These are phyloP conservation scores for Tautogolabrus adspersus DNA, from an alignment of 2,113 vertebrate species.

Conservation along the genomic window DNA sequence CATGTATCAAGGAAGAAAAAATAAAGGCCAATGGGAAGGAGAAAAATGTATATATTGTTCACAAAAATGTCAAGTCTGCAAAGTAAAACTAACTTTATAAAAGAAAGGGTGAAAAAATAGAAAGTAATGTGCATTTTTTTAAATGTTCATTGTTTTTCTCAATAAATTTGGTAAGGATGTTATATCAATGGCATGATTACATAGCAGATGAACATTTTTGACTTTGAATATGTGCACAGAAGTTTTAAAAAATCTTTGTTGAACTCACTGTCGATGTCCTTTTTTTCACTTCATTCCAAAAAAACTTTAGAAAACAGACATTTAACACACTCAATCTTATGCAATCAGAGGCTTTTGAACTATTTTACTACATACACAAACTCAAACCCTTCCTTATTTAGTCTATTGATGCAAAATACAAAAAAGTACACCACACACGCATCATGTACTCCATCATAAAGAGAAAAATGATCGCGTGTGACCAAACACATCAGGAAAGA, in stretches of 20 bases:
- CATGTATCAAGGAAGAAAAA: background rate
- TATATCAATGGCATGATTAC: no score
- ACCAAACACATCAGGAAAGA: constrained; percentile 11
- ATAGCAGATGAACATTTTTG: background rate
- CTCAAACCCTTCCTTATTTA: no score
- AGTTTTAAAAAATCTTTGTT: background rate
- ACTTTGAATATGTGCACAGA: background rate
- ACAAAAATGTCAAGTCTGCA: background rate
- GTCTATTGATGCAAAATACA: no score
- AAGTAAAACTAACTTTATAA: no score
- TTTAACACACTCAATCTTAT: no score
- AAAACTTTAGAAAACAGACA: no score
- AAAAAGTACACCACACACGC: background rate
- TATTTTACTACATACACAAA: no score
- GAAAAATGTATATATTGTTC: background rate
- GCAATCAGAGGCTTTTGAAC: no score
- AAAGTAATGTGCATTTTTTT: no score
- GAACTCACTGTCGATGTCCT: background rate
- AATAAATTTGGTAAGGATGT: no score
- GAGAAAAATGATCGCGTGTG: background rate
- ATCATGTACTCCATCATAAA: background rate
- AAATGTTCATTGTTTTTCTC: no score
- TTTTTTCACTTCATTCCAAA: background rate
- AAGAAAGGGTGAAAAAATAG: no score
- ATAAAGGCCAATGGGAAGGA: background rate